Evolutionary conservation across 2,113 vertebrate species (phyloP).

Genomic region (Cyprinodon tularosa): DNA sequence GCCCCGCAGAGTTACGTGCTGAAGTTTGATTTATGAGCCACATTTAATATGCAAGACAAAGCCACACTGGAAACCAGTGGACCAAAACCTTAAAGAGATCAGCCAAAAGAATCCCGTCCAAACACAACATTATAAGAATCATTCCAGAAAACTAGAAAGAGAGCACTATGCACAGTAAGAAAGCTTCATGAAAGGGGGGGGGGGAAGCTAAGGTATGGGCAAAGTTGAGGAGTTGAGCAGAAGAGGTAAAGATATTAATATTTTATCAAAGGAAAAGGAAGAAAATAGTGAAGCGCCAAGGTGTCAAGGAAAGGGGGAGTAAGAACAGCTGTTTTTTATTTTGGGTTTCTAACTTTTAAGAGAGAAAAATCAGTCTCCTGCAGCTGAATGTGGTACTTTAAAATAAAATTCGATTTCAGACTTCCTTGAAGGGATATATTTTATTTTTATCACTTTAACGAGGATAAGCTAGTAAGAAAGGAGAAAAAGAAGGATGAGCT

Average conservation of each 20-base stretch:
- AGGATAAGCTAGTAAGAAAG: constrained; percentile 4
- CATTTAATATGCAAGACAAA: constrained; percentile 35
- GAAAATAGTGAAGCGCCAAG: background rate
- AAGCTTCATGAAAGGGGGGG: background rate
- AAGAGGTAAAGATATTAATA: background rate
- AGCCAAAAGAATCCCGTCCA: constrained; percentile 46
- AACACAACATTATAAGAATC: constrained; percentile 9
- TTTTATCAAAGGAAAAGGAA: background rate
- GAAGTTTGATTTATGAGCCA: constrained; percentile 66
- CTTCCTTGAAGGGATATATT: constrained; percentile 11
- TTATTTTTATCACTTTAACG: background rate
- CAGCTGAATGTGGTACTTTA: background rate
- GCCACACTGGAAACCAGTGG: constrained; percentile 34
- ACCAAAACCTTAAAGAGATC: constrained; percentile 49
- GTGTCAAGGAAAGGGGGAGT: no score
- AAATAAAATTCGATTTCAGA: constrained; percentile 10
- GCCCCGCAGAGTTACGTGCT: constrained; percentile 23
- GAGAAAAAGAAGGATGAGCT: constrained; percentile 11
- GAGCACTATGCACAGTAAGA: background rate
- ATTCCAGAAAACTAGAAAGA: constrained; percentile 14
- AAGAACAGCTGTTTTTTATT: constrained; percentile 62
- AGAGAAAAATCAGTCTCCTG: background rate
- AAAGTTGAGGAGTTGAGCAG: background rate
- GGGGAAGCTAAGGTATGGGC: background rate
- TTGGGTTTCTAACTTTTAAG: background rate